A percentile compares a stretch with the other conserved stretches of the same genome.
phyloP scores from a whole-genome alignment of 2,888 invertebrate species.

The Melieria omissa region DNA sequence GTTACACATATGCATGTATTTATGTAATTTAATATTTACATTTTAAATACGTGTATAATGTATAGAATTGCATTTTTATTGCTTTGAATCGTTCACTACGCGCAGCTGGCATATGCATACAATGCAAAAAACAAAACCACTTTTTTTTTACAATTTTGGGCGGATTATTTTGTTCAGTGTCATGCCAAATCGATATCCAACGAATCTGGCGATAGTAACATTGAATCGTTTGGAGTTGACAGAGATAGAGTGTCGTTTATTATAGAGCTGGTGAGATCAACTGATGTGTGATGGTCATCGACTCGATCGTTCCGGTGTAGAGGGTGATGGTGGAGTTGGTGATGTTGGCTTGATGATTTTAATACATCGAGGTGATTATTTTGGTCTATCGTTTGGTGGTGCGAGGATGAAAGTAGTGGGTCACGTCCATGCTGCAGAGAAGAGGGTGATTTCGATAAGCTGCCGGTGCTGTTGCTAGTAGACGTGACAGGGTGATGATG shows the following conservation, averaged over 20 bases:
- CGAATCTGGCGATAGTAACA: slow-evolving; percentile 69
- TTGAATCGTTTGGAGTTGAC: slow-evolving; percentile 64
- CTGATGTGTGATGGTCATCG: slow-evolving; percentile 52
- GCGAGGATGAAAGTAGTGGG: slow-evolving; percentile 63
- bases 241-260: slow-evolving; percentile 67
- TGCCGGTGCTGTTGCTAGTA: slow-evolving; percentile 40
- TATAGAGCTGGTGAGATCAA: slow-evolving; percentile 60
- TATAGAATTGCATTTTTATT: too few species aligned
- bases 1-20: too few species aligned
- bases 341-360: slow-evolving; percentile 43
- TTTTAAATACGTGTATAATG: too few species aligned
- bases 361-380: slow-evolving; percentile 43
- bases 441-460: slow-evolving; percentile 45
- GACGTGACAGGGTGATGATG: slow-evolving; percentile 29
- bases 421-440: slow-evolving; percentile 54
- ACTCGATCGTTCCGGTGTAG: slow-evolving; percentile 43
- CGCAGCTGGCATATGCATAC: too few species aligned
- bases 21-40: too few species aligned
- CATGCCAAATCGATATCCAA: slow-evolving; percentile 70
- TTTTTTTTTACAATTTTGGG: neutral
- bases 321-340: slow-evolving; percentile 44
- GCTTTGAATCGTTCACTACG: too few species aligned
- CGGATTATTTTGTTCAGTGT: slow-evolving; percentile 44
- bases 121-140: too few species aligned
- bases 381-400: slow-evolving; percentile 48